Evolutionary conservation across 1,140 invertebrate genomes (phyloP), one percentile per base, ranked within the genome.

Genomic region (Calephelis virginiensis): DNA sequence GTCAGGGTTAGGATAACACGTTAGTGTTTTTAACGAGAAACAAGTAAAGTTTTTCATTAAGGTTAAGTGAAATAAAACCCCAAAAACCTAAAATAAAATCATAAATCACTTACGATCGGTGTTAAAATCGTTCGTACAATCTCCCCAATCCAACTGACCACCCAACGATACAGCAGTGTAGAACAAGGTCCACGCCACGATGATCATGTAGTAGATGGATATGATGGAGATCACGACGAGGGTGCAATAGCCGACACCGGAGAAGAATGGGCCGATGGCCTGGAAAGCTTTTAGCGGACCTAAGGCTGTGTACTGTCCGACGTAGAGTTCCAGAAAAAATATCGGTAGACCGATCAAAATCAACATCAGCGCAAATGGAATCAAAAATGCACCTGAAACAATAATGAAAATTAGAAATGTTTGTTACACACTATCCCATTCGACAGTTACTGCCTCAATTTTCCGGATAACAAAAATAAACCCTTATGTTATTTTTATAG

Each of bases 131-230:
- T 97, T 95, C 46, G 93, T 72, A 68, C 86, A 90, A 0, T 83
- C 84, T 28, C 86, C 94, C 95, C 96, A 97, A 8, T 93, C 94
- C 28, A 97, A 89, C 5, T 93, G 91, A 0, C 92, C 91, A 11
- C 88, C 92, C 73, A 97, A 94, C 0, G 96, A 96, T 9, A 94
- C 92, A 64, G 95, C 94, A 0, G 95, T 93, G 77, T 97, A 97
- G 79, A 95, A 96, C 38, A 96, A 76, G 0, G 94, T 94, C 96
- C 96, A 97, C 0, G 95, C 93, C 0, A 97, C 93, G 56, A 97
- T 95, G 7, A 97, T 93, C 92, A 96, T 96, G 82, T 97, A 97
- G 80, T 97, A 97, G 8, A 96, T 94, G 59, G 95, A 96, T 38
- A 97, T 93, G 74, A 96, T 92, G 37, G 93, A 93, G 0, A 97